Conservation (phyloP, 2,113 vertebrate genomes). For the Pedionomus torquatus region DNA sequence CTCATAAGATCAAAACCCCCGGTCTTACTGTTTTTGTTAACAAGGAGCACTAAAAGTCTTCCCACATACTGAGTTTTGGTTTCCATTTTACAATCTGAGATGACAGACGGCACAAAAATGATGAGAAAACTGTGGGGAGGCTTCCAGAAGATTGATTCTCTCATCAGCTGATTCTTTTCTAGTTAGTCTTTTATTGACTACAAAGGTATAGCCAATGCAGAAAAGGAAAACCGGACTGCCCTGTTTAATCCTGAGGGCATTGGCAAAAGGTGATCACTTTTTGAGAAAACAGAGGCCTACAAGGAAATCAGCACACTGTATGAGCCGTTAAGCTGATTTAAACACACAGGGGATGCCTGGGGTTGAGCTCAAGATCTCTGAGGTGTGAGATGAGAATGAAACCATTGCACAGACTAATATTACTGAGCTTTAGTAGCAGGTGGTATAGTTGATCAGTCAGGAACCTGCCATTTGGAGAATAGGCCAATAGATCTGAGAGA, state of each 20-base stretch:
- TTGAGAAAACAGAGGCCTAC: slow-evolving; percentile 94
- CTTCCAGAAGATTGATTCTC: slow-evolving; percentile 99
- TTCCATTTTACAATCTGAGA: slow-evolving; percentile 92
- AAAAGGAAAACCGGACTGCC: slow-evolving; percentile 86
- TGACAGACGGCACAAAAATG: slow-evolving; percentile 93
- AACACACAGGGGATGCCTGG: slow-evolving; percentile 90
- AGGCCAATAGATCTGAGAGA: slow-evolving; percentile 82
- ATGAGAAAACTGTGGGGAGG: slow-evolving; percentile 99
- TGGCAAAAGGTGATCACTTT: slow-evolving; percentile 97
- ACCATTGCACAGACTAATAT: slow-evolving; percentile 89
- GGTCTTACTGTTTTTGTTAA: slow-evolving; percentile 88
- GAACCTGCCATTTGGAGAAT: slow-evolving; percentile 84
- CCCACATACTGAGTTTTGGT: slow-evolving; percentile 92
- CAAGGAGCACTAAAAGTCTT: slow-evolving; percentile 86
- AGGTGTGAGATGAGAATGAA: slow-evolving; percentile 87
- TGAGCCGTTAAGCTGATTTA: slow-evolving; percentile 97
- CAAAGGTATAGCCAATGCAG: slow-evolving; percentile 92
- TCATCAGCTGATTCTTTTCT: slow-evolving; percentile 97
- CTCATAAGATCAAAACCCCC: slow-evolving; percentile 83
- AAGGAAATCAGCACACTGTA: slow-evolving; percentile 92
- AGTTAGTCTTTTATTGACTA: slow-evolving; percentile 99
- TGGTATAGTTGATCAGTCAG: slow-evolving; percentile 84
- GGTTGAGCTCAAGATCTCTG: slow-evolving; percentile 88
- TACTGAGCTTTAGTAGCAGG: slow-evolving; percentile 85
- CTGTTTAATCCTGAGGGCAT: slow-evolving; percentile 97